phyloP scores from a whole-genome alignment of 2,888 invertebrate species.

The Sphecodes monilicornis region DNA sequence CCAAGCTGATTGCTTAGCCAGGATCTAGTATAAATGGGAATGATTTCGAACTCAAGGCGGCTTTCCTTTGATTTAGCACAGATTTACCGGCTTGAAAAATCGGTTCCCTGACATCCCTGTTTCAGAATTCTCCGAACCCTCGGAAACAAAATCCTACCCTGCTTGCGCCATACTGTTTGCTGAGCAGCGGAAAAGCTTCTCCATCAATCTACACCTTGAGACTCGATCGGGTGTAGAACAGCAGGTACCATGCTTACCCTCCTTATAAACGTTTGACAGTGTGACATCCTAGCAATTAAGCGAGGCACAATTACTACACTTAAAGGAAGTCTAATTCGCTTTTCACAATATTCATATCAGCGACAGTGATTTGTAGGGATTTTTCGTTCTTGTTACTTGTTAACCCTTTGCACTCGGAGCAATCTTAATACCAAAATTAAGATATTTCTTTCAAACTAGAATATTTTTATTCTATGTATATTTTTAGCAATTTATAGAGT shows the following conservation, averaged over 20 bases:
- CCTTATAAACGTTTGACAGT: neutral
- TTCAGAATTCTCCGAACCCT: neutral
- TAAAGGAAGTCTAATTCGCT: neutral
- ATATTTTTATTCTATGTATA: no score
- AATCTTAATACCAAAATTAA: no score
- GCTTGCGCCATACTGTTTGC: neutral
- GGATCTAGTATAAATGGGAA: neutral
- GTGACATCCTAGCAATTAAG: neutral
- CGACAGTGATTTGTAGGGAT: neutral
- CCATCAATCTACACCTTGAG: neutral
- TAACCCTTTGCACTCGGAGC: no score
- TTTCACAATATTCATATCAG: neutral
- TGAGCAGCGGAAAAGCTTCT: neutral
- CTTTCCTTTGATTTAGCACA: neutral
- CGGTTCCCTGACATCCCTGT: neutral
- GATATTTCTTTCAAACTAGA: no score
- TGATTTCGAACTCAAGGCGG: neutral
- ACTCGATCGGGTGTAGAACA: neutral
- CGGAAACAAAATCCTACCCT: neutral
- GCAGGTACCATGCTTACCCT: neutral
- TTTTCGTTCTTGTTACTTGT: no score
- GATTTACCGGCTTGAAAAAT: slow-evolving; percentile 6
- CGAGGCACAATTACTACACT: neutral
- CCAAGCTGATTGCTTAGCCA: neutral
- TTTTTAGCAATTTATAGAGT: no score